Base-by-base conservation (phyloP, 2,888 invertebrate species). In the Lingula anatina region DNA sequence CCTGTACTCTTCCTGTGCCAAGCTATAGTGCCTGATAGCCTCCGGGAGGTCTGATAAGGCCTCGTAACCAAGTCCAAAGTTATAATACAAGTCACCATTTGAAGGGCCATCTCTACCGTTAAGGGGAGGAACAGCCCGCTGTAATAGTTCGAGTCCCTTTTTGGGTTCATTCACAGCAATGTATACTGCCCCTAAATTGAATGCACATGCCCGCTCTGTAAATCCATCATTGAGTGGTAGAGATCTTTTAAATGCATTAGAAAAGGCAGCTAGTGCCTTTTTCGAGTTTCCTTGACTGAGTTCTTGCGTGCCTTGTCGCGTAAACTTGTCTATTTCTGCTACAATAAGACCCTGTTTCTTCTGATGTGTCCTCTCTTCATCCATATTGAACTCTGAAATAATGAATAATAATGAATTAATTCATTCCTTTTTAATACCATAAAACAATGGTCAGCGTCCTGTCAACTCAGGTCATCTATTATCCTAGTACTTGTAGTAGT, bases 21-120 rank as follows among this genome's bases (percentile, higher is more conserved):
- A 58, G 44, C 59, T 57, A 53, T 60, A 65, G 51, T 61, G 55
- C 20, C 58, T 47, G 12, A 61, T 53, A 15, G 68, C 64, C 26
- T 65, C 62, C 24, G 43, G 46, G 2, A 35, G 25, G 25, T 62
- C 56, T 5, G 52, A 48, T 18, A 62, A 44, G 15, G 54, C 51
- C 51, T 71, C 68, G 56, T 63, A 61, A 3, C 61, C 71, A 20
- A 70, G 53, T 23, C 62, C 73, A 43, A 65, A 62, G 53, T 71
- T 73, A 47, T 64, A 71, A 51, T 58, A 69, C 9, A 73, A 53
- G 53, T 71, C 73, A 0, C 65, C 70, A 54, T 67, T 67, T 2
- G 63, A 64, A 28, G 47, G 55, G 12, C 61, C 60, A 55, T 63
- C 61, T 31, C 46, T 47, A 35, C 37, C 37, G 28, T 55, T 55